phyloP scores from a whole-genome alignment of 2,888 invertebrate genomes.

The Parochlus steinenii region DNA sequence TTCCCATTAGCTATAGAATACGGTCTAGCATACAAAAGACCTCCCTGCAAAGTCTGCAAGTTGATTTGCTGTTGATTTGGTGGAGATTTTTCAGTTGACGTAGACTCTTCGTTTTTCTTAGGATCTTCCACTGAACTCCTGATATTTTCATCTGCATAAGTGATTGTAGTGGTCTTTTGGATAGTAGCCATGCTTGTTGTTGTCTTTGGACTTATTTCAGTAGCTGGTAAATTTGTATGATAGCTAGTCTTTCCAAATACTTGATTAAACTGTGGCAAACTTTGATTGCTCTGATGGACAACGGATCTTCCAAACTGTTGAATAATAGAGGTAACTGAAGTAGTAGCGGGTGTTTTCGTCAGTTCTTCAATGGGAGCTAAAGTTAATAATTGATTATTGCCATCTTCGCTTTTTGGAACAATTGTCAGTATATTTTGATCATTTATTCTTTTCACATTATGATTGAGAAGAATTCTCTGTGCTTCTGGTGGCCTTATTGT shows the following conservation, averaged over 20 bases:
- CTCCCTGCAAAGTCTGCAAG: too few relatives aligned
- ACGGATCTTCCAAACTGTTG: constrained; percentile 13
- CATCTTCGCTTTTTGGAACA: constrained; percentile 13
- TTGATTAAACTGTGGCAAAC: constrained; percentile 60
- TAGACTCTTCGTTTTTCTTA: too few relatives aligned
- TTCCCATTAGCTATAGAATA: constrained; percentile 12
- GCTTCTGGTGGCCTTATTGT: constrained; percentile 20
- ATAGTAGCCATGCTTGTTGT: too few relatives aligned
- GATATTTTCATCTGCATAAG: too few relatives aligned
- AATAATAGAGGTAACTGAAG: constrained; percentile 1
- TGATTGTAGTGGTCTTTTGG: too few relatives aligned
- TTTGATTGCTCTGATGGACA: constrained; percentile 15
- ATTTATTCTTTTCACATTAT: constrained; percentile 7
- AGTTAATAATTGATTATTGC: constrained; percentile 12
- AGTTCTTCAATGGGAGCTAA: neutral
- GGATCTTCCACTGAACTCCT: too few relatives aligned
- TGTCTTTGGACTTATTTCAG: too few relatives aligned
- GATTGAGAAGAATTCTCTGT: constrained; percentile 8
- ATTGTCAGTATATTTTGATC: constrained; percentile 15
- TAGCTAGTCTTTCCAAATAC: constrained; percentile 59
- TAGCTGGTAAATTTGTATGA: constrained; percentile 27
- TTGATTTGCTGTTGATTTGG: constrained; percentile 36
- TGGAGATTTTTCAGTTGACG: too few relatives aligned
- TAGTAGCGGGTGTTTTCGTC: neutral
- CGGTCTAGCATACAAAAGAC: constrained; percentile 9